These are phyloP conservation scores for Chlamydotis undulata DNA, from an alignment of 2,113 vertebrate species.

Conservation along the genomic window DNA sequence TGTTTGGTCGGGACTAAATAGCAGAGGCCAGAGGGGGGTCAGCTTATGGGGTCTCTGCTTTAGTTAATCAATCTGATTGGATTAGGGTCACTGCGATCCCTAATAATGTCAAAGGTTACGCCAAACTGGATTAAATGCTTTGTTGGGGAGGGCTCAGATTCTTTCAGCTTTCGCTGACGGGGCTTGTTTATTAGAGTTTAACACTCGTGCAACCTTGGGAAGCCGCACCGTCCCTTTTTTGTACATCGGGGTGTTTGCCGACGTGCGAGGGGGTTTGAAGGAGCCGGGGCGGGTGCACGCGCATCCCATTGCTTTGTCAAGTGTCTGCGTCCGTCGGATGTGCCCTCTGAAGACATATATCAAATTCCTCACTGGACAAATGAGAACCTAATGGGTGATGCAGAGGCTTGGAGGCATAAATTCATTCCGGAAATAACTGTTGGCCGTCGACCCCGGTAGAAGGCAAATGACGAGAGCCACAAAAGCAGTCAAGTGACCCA, in stretches of 20 bases:
- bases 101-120: conserved; percentile 95
- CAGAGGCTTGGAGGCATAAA: not conserved
- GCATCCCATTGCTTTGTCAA: not conserved
- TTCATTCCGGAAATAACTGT: not conserved
- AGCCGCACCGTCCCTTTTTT: not conserved
- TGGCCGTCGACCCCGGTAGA: not conserved
- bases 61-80: conserved; percentile 98
- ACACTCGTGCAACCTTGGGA: conserved; percentile 51
- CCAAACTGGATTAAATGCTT: conserved; percentile 89
- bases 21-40: conserved; percentile 72
- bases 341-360: not conserved
- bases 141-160: conserved; percentile 73
- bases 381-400: not conserved
- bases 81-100: conserved; percentile 93
- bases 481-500: not conserved
- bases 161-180: conserved; percentile 47
- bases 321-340: not conserved
- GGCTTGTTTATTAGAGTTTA: conserved; percentile 75
- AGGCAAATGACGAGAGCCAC: not conserved
- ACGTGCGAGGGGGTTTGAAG: not conserved
- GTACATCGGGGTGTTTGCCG: not conserved
- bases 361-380: not conserved
- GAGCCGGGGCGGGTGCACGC: not conserved
- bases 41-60: conserved; percentile 77
- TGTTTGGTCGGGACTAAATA: conserved; percentile 79